Evolutionary conservation across 2,888 invertebrate species (phyloP).

Genomic region (Tetragonula carbonaria): DNA sequence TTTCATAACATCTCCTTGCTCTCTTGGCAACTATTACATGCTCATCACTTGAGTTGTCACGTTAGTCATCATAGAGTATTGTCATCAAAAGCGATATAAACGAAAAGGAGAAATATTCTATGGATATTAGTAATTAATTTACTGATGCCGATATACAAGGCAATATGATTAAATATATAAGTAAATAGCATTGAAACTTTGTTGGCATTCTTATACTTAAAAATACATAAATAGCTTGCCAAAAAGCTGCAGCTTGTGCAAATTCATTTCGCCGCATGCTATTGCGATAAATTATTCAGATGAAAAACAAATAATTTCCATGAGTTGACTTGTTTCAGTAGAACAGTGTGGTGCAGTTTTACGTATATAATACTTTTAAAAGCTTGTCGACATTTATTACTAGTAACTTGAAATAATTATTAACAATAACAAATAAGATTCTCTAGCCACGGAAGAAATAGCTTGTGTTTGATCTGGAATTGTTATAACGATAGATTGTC

Average conservation of each 20-base stretch:
- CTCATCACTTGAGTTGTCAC: constrained; percentile 42
- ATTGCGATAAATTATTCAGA: constrained; percentile 27
- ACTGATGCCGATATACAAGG: constrained; percentile 37
- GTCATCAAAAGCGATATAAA: constrained; percentile 41
- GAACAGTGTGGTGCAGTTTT: constrained; percentile 37
- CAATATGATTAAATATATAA: constrained; percentile 40
- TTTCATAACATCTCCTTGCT: constrained; percentile 53
- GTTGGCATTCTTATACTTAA: constrained; percentile 46
- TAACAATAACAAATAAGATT: constrained; percentile 10
- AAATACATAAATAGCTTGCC: constrained; percentile 51
- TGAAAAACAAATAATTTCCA: constrained; percentile 10
- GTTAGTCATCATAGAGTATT: constrained; percentile 31
- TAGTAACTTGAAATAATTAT: constrained; percentile 11
- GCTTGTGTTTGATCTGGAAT: constrained; percentile 11
- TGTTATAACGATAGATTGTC: constrained; percentile 37
- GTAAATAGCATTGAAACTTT: constrained; percentile 46
- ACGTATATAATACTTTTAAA: constrained; percentile 30
- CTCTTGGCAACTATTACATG: constrained; percentile 41
- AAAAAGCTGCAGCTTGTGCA: constrained; percentile 40
- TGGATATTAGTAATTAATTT: constrained; percentile 39
- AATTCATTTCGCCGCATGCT: constrained; percentile 38
- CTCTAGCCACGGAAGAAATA: not conserved
- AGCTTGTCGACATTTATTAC: constrained; percentile 24
- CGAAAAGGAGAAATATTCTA: constrained; percentile 26
- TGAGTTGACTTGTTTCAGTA: constrained; percentile 27